Evolutionary conservation across 2,888 invertebrate species (phyloP), one percentile per base, ranked within the genome.

Genomic region (Torymus tubicola): DNA sequence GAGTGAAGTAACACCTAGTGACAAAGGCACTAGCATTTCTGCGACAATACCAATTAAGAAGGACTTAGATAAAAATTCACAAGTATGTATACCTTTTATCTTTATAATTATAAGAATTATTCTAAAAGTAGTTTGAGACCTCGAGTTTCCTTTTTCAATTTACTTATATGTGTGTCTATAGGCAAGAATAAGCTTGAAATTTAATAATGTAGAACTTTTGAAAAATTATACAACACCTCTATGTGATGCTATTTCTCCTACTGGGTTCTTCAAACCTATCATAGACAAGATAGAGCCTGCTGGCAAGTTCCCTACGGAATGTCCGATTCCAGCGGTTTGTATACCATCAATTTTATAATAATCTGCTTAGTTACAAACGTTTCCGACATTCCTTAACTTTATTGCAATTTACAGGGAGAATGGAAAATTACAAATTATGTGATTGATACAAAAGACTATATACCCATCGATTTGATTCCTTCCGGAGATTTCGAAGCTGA

Each of bases 311-410:
- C 57, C 80, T 12, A 53, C 12, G 13, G n/a, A 50, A 0, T 80
- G 80, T 21, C 75, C 75, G 1, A 52, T 80, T 21, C 52, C 70
- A 60, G 60, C 71, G n/a, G 80, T 80, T 53, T 11, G 65, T 71
- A 68, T 58, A 21, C 61, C 53, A 4, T 13, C 2, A 50, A 31
- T 52, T 52, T 18, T 18, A 10, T 55, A 31, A n/a, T 16, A 31
- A 53, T 12, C 3, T 24, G 24, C 24, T 24, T 24, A 24, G 2
- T 24, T 24, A 24, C 24, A 3, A 2, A 24, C 24, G 24, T 24
- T 24, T 24, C 3, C 53, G 0, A 31, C 55, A 16, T 16, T 55
- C 2, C 11, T 71, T 70, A 24, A 42, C 18, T 64, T 42, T 24
- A 12, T 8, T 57, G 11, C 10, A 16, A 2, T 64, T 80, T 60